Conservation (phyloP, 2,113 vertebrate genomes). For the Cryptoleucopteryx plumbea region DNA sequence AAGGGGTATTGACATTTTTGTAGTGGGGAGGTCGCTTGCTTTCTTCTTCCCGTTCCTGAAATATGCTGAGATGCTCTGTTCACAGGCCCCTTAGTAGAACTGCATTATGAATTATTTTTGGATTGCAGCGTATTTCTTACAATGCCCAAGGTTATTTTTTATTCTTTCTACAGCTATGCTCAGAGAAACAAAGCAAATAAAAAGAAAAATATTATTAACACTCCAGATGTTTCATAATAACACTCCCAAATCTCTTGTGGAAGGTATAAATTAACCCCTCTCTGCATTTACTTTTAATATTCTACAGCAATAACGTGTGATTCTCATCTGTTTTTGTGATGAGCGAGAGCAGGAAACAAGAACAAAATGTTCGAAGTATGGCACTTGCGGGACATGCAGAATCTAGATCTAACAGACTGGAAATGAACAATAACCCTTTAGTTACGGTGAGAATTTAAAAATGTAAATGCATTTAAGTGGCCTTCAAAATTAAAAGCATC, state of each 20-base stretch:
- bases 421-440: constrained; percentile 25
- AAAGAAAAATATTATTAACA: constrained; percentile 31
- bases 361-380: not conserved
- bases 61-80: not conserved
- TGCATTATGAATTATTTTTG: constrained; percentile 17
- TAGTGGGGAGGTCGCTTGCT: not conserved
- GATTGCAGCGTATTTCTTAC: not conserved
- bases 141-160: constrained; percentile 27
- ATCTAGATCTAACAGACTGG: not conserved
- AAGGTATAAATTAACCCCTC: constrained; percentile 34
- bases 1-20: not conserved
- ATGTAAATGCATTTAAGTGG: constrained; percentile 13
- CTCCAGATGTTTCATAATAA: not conserved
- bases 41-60: not conserved
- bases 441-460: not conserved
- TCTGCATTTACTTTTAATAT: constrained; percentile 41
- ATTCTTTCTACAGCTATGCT: constrained; percentile 1
- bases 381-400: not conserved
- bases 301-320: not conserved
- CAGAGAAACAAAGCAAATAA: constrained; percentile 61
- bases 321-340: not conserved
- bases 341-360: not conserved
- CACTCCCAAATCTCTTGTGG: not conserved
- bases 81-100: not conserved
- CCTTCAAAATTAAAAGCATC: not conserved